These are phyloP conservation scores for Trogon melanurus DNA, from an alignment of 2,113 vertebrate species.

Conservation along the genomic window DNA sequence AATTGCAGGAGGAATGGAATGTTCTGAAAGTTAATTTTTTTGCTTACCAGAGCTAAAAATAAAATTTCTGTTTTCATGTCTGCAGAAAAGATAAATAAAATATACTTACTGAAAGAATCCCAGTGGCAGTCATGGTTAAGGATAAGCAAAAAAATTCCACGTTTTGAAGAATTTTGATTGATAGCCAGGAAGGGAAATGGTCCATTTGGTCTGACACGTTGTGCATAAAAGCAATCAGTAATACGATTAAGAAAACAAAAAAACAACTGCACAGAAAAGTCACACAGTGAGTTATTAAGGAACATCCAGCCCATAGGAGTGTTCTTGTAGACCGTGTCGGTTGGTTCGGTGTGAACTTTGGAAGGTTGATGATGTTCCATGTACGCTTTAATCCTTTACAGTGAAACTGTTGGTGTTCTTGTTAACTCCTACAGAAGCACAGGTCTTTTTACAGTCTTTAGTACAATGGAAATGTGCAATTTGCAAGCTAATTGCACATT, in stretches of 20 bases:
- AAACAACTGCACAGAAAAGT: not conserved
- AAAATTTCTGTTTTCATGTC: not conserved
- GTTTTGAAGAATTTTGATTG: not conserved
- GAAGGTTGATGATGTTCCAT: not conserved
- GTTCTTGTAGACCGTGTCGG: not conserved
- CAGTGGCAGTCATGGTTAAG: not conserved
- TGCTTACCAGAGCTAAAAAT: slow-evolving; percentile 27
- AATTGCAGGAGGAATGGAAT: slow-evolving; percentile 10
- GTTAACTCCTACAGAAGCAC: not conserved
- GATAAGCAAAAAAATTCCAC: not conserved
- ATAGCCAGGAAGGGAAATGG: not conserved
- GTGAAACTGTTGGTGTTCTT: not conserved
- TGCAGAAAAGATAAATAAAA: not conserved
- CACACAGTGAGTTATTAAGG: not conserved
- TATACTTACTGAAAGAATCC: not conserved
- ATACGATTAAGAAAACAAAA: not conserved
- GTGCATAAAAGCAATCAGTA: not conserved
- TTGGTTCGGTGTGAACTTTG: not conserved
- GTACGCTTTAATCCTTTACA: not conserved
- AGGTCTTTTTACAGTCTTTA: not conserved
- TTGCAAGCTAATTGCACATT: not conserved
- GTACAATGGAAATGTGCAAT: not conserved
- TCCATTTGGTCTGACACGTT: not conserved
- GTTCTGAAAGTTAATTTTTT: not conserved
- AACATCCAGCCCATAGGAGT: not conserved